Conservation (phyloP, 2,888 invertebrate species). For the Hirudinaria manillensis region DNA sequence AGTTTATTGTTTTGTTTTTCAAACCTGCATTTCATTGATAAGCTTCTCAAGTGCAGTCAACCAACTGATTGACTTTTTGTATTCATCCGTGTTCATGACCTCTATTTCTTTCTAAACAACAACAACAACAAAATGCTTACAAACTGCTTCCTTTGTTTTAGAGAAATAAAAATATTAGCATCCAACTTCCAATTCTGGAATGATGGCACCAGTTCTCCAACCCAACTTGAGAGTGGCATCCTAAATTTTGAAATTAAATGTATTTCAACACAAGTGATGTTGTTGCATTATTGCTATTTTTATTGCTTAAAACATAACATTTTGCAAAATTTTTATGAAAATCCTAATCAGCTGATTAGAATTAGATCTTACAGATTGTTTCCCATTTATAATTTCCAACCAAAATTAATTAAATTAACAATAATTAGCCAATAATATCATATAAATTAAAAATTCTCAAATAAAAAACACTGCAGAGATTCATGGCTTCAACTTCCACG, state of each 20-base stretch:
- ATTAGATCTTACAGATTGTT: too few species aligned
- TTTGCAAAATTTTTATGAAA: too few species aligned
- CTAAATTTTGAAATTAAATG: conserved; percentile 41
- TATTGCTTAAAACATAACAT: too few species aligned
- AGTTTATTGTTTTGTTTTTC: background rate
- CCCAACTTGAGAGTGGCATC: conserved; percentile 92
- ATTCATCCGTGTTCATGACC: conserved; percentile 73
- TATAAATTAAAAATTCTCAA: too few species aligned
- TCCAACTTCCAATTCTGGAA: conserved; percentile 74
- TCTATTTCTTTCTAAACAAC: conserved; percentile 76
- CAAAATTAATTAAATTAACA: too few species aligned
- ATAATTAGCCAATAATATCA: too few species aligned
- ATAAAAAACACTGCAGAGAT: too few species aligned
- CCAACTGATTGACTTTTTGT: conserved; percentile 75
- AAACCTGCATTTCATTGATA: conserved; percentile 51
- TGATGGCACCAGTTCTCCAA: conserved; percentile 95
- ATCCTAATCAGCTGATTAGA: too few species aligned
- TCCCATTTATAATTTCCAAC: too few species aligned
- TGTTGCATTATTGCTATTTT: background rate
- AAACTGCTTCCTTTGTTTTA: background rate
- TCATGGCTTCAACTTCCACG: too few species aligned
- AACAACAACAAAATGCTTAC: conserved; percentile 8
- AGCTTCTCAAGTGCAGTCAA: conserved; percentile 47
- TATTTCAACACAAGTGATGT: too few species aligned
- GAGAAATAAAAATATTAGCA: background rate